Conservation (phyloP, 2,888 invertebrate species). For the Leptinotarsa juncta region DNA sequence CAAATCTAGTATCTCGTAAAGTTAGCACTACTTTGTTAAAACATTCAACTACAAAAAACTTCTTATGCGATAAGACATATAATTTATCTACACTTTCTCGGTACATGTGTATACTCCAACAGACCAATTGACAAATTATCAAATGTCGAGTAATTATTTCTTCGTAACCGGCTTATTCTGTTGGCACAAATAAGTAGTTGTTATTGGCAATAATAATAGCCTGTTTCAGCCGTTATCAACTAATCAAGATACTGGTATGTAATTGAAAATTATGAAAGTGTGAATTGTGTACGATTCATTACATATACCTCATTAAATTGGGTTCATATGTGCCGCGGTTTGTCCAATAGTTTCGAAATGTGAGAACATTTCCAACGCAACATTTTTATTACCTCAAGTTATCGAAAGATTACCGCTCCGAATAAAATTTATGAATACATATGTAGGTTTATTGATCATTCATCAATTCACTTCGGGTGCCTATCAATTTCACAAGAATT, state of each 20-base stretch:
- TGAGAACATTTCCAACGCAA: background rate
- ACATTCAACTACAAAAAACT: conserved; percentile 19
- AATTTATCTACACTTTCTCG: conserved; percentile 26
- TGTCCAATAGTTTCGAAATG: conserved; percentile 21
- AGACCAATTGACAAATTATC: conserved; percentile 20
- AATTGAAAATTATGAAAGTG: conserved; percentile 30
- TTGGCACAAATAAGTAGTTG: conserved; percentile 22
- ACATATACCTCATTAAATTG: conserved; percentile 1
- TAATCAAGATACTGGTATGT: conserved; percentile 23
- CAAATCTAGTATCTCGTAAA: conserved; percentile 27
- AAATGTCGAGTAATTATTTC: conserved; percentile 27
- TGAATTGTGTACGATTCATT: conserved; percentile 24
- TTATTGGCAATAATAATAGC: conserved; percentile 22
- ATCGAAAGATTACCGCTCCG: too few species aligned
- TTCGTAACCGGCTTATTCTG: conserved; percentile 19
- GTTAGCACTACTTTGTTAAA: conserved; percentile 19
- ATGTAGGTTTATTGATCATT: too few species aligned
- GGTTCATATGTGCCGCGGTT: conserved; percentile 5
- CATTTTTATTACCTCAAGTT: background rate
- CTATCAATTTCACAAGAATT: too few species aligned
- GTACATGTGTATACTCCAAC: conserved; percentile 13
- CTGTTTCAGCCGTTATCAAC: conserved; percentile 23
- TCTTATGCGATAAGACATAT: conserved; percentile 11
- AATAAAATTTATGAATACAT: too few species aligned
- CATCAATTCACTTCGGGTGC: too few species aligned